Evolutionary conservation across 2,113 vertebrate genomes (phyloP).

Genomic region (Rhynchomys soricoides): DNA sequence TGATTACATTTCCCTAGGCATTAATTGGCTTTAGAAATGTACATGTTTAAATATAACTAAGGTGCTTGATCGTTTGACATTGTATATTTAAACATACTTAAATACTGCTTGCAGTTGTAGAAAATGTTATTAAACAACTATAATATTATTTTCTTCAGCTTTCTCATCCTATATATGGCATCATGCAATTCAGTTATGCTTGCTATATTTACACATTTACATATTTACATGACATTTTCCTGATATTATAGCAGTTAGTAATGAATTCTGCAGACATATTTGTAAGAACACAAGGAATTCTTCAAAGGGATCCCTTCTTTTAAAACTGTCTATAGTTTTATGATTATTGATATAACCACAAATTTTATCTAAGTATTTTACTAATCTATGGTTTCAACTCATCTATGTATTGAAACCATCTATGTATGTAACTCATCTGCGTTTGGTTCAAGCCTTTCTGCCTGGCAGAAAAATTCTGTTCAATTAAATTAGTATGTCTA

Average conservation of each 20-base stretch:
- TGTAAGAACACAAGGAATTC: constrained; percentile 6
- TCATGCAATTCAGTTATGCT: not conserved
- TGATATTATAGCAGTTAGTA: not conserved
- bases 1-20: not conserved
- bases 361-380: not conserved
- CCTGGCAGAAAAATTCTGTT: not conserved
- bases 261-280: not conserved
- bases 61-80: not conserved
- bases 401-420: too few species aligned
- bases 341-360: not conserved
- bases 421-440: not conserved
- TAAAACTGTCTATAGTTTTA: not conserved
- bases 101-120: not conserved
- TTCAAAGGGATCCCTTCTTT: not conserved
- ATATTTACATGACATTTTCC: not conserved
- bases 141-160: not conserved
- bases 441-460: not conserved
- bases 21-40: not conserved
- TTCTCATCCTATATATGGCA: not conserved
- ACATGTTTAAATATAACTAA: not conserved
- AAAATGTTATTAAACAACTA: not conserved
- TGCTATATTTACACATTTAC: not conserved
- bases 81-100: not conserved
- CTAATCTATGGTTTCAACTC: not conserved
- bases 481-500: not conserved